A percentile compares a stretch with the other conserved stretches of the same genome.
Evolutionary conservation across 2,113 vertebrate genomes (phyloP).

Genomic region (Suricata suricatta): DNA sequence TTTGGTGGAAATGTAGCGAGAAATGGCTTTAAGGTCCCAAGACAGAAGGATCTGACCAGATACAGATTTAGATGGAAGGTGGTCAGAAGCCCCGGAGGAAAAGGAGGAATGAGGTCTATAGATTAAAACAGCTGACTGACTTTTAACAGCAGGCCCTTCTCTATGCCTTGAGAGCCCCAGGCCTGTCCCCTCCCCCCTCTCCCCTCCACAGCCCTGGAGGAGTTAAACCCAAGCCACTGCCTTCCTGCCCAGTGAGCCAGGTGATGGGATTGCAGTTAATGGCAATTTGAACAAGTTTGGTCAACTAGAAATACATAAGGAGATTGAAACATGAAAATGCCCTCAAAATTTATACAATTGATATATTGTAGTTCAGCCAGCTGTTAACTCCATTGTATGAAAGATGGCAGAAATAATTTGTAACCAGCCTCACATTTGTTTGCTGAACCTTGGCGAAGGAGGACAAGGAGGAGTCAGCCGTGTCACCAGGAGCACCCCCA

Average conservation of each 20-base stretch:
- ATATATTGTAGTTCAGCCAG: constrained; percentile 85
- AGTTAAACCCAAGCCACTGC: constrained; percentile 83
- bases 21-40: not conserved
- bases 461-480: constrained; percentile 63
- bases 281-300: constrained; percentile 88
- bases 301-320: constrained; percentile 88
- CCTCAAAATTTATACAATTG: constrained; percentile 86
- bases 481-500: not conserved
- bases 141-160: not conserved
- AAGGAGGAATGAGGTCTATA: not conserved
- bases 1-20: not conserved
- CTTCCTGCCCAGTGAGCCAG: constrained; percentile 86
- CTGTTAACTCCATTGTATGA: constrained; percentile 85
- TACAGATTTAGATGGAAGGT: not conserved
- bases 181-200: too few species aligned
- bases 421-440: constrained; percentile 77
- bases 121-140: not conserved
- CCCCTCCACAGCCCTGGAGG: not conserved
- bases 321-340: constrained; percentile 89
- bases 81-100: not conserved
- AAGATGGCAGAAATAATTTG: constrained; percentile 84
- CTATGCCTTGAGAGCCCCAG: not conserved
- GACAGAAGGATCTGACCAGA: not conserved
- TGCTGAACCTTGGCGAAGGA: constrained; percentile 82
- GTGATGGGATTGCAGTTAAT: constrained; percentile 87